A percentile compares a stretch with the other conserved stretches of the same genome.
These are phyloP conservation scores for Myopa testacea DNA, from an alignment of 2,888 invertebrate species.

Conservation along the genomic window DNA sequence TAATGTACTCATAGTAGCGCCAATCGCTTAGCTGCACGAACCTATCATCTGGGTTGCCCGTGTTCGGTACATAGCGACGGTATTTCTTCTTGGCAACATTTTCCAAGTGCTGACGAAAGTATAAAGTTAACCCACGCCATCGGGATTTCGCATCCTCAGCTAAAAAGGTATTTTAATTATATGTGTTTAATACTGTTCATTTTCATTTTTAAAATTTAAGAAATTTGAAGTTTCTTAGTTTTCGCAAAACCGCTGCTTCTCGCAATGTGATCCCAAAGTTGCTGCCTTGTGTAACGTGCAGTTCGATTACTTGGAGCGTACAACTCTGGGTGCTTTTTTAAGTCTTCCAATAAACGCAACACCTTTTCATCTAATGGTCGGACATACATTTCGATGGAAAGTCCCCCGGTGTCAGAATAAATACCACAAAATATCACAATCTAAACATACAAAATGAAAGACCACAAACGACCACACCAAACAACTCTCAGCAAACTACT, in stretches of 20 bases:
- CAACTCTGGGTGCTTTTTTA: conserved; percentile 32
- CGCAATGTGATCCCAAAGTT: conserved; percentile 46
- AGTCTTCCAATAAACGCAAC: conserved; percentile 14
- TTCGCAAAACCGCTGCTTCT: conserved; percentile 40
- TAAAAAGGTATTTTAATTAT: conserved; percentile 15
- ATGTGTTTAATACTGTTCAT: no score
- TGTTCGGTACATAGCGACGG: conserved; percentile 47
- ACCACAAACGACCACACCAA: neutral
- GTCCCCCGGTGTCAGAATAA: neutral
- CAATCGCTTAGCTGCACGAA: conserved; percentile 47
- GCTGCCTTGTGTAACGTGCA: conserved; percentile 41
- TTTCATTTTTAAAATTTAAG: no score
- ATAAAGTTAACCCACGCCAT: conserved; percentile 46
- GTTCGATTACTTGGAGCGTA: conserved; percentile 5
- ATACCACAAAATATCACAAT: neutral
- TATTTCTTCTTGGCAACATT: conserved; percentile 44
- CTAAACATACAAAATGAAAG: neutral
- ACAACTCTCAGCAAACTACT: neutral
- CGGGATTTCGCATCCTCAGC: conserved; percentile 47
- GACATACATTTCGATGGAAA: neutral
- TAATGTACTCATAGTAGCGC: conserved; percentile 45
- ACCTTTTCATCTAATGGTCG: conserved; percentile 23
- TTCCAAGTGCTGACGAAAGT: conserved; percentile 44
- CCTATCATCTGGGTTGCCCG: conserved; percentile 44
- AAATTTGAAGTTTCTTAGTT: conserved; percentile 40